Evolutionary conservation across 2,113 vertebrate species (phyloP), one percentile per base, ranked within the genome.

Genomic region (Coracopsis vasa): DNA sequence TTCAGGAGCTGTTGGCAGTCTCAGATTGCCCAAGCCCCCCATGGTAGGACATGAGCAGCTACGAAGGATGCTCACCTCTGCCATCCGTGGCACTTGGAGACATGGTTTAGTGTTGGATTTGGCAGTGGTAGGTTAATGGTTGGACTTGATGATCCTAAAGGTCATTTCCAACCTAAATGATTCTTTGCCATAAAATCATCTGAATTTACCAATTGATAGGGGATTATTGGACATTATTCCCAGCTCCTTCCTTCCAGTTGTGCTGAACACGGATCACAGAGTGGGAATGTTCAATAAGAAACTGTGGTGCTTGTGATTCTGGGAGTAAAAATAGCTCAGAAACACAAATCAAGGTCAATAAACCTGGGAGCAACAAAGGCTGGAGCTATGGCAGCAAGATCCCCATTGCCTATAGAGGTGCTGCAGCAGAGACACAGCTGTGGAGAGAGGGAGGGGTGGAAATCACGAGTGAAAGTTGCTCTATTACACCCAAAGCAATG

Each of bases 321-420:
- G 51, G 28, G 62, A 33, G 3, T 2, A 9, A 53, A 72, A 78
- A 5, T 4, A 58, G 15, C 29, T 62, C 13, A 25, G 37, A n/a
- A 72, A 37, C 1, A 3, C 6, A 8, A 58, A 20, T 5, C 10
- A 42, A 70, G 18, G 2, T 10, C 25, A 15, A 35, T 6, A 35
- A 92, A 44, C 11, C 13, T 13, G 1, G 41, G 41, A 47, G 47
- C 13, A 41, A 3, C 3, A 25, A 4, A 65, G 33, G 17, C 8
- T 27, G 31, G 56, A 47, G 41, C 1, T 3, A 21, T 2, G 18
- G 3, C 42, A 28, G 41, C 0, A 1, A 35, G 24, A 11, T 62
- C 28, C 71, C 71, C 3, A 0, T 5, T 66, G 16, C 73, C 37
- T 0, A 1, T 0, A 4, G 60, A 7, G n/a, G 11, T 8, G 2